Conservation (phyloP, 1,140 invertebrate species). For the Tetranychus urticae region DNA sequence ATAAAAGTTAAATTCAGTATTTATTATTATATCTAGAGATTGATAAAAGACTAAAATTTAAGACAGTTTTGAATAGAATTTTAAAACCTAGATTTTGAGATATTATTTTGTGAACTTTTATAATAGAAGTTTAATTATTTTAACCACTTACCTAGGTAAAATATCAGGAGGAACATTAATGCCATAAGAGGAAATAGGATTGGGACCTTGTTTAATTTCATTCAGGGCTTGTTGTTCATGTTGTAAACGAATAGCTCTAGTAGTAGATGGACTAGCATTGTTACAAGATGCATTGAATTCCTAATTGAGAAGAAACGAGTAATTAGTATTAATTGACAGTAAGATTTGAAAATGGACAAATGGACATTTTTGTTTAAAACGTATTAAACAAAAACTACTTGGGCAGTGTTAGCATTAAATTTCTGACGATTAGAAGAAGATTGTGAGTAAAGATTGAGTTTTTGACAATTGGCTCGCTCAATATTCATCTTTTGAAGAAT, state of each 20-base stretch:
- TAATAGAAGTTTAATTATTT: background rate
- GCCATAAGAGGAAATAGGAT: background rate
- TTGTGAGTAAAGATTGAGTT: background rate
- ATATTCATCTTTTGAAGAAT: too few relatives aligned
- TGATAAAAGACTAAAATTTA: too few relatives aligned
- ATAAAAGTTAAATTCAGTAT: too few relatives aligned
- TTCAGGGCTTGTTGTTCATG: background rate
- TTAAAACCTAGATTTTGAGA: background rate
- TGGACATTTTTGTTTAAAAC: background rate
- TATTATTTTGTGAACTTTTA: background rate
- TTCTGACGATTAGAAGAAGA: background rate
- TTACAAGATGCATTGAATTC: background rate
- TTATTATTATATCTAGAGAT: too few relatives aligned
- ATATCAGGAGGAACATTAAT: conserved; percentile 4
- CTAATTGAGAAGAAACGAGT: background rate
- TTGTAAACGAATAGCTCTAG: background rate
- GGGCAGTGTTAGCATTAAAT: too few relatives aligned
- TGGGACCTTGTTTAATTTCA: background rate
- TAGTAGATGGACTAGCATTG: background rate
- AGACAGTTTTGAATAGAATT: too few relatives aligned
- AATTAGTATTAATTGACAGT: background rate
- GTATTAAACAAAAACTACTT: too few relatives aligned
- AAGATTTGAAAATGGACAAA: background rate
- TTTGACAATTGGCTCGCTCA: too few relatives aligned
- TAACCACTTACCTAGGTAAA: background rate